Evolutionary conservation across 2,888 invertebrate genomes (phyloP).

Genomic region (Apocheima hispidaria): DNA sequence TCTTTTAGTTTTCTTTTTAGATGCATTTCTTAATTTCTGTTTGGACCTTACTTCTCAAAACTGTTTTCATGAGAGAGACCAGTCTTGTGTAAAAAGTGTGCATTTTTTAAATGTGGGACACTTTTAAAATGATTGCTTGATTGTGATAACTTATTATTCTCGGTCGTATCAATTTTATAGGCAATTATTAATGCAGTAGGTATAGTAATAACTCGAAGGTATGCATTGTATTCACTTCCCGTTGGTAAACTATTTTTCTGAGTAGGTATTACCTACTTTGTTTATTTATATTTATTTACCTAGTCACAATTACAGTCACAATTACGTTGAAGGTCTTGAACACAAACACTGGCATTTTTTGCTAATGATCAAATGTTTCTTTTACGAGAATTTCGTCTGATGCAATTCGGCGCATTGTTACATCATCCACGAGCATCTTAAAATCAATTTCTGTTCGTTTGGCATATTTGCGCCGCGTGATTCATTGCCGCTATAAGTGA

Average conservation of each 20-base stretch:
- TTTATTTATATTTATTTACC: conserved; percentile 19
- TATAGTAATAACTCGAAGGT: conserved; percentile 2
- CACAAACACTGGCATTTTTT: conserved; percentile 47
- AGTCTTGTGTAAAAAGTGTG: no score
- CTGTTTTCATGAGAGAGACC: no score
- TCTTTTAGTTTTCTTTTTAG: no score
- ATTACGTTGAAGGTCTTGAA: conserved; percentile 35
- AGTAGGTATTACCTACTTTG: neutral
- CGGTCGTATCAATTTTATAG: neutral
- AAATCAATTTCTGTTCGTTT: conserved; percentile 41
- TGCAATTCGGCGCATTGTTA: conserved; percentile 73
- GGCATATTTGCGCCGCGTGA: conserved; percentile 39
- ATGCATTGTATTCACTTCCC: conserved; percentile 17
- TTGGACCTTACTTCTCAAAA: no score
- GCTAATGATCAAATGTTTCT: conserved; percentile 58
- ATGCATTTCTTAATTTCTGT: no score
- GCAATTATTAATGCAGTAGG: neutral
- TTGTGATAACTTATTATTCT: neutral
- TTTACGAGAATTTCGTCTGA: conserved; percentile 70
- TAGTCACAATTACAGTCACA: conserved; percentile 16
- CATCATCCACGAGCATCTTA: conserved; percentile 70
- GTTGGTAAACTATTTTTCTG: conserved; percentile 5
- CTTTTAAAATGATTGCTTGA: no score
- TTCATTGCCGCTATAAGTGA: conserved; percentile 63
- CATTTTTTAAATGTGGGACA: no score